Conservation (phyloP, 2,797 vertebrate species). For the Brotula barbata region DNA sequence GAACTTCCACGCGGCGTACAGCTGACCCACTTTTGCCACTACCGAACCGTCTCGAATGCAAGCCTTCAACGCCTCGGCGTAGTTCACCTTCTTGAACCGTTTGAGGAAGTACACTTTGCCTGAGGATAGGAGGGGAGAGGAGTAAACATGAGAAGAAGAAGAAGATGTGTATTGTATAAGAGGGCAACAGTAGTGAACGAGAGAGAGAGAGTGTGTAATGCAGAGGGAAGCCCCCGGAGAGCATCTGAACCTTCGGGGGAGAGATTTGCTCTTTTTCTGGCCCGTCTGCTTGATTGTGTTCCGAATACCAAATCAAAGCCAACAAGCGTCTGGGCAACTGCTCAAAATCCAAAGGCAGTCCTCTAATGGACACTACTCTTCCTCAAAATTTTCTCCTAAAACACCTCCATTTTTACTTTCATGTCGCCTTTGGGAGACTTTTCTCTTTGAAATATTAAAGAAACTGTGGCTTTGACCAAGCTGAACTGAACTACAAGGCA, state of each 20-base stretch:
- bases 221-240: constrained; percentile 46
- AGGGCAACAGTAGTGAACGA: constrained; percentile 18
- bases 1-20: constrained; percentile 93
- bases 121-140: constrained; percentile 49
- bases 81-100: constrained; percentile 91
- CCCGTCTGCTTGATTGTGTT: constrained; percentile 43
- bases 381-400: constrained; percentile 57
- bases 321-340: constrained; percentile 38
- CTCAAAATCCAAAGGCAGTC: constrained; percentile 52
- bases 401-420: constrained; percentile 53
- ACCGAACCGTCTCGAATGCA: constrained; percentile 83
- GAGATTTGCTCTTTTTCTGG: constrained; percentile 44
- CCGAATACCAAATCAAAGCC: constrained; percentile 62
- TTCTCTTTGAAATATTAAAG: constrained; percentile 21
- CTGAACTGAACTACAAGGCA: constrained; percentile 33
- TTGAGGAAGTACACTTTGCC: constrained; percentile 94
- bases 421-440: constrained; percentile 41
- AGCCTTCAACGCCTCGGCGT: constrained; percentile 84
- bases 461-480: constrained; percentile 34
- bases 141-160: constrained; percentile 39
- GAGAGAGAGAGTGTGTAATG: constrained; percentile 9
- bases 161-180: constrained; percentile 38
- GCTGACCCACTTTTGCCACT: constrained; percentile 91
- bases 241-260: constrained; percentile 35
- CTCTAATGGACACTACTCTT: constrained; percentile 18